Evolutionary conservation across 2,113 vertebrate genomes (phyloP), one percentile per base, ranked within the genome.

Genomic region (Phylloscopus trochiloides): DNA sequence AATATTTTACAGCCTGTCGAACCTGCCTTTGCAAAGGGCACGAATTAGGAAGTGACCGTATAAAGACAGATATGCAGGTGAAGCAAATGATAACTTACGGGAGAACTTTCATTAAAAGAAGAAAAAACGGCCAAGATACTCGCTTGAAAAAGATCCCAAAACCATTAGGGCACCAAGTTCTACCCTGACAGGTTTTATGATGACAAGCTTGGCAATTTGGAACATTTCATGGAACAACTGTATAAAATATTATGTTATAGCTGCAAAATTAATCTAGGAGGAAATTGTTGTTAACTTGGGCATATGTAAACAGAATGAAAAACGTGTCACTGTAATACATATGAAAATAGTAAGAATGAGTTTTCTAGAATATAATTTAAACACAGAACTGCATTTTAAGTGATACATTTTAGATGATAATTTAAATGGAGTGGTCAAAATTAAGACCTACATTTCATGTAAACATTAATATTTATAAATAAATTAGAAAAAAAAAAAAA

Each of bases 401-500:
- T 97, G 94, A 97, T 48, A 94, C 59, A 82, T 97, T 96, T 96
- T 77, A 88, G 78, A 94, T 6, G 50, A 97, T 92, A 95, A 94
- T 94, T 94, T 96, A 97, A 94, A 96, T 94, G 96, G 87, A 95
- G 92, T 85, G 96, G 94, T 97, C 97, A 96, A 96, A 96, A 97
- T 95, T 95, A 92, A 97, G 94, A 97, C 96, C 96, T 92, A 96
- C 21, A 86, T 71, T 97, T 94, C 90, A 95, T 95, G 97, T 98
- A 98, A 98, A 98, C 97, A 97, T 97, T 92, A 36, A 80, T 96
- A 95, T 83, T 94, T 96, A 97, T 97, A 97, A 98, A 98, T 98
- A 98, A 97, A 96, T 98, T 96, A 92, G 86, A 3, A 92, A 93
- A 28, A 83, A 2, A 4, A 20, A 22, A 24, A 25, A 24, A 9